Base-by-base conservation (phyloP, 2,113 vertebrate species). In the Calidris pugnax region DNA sequence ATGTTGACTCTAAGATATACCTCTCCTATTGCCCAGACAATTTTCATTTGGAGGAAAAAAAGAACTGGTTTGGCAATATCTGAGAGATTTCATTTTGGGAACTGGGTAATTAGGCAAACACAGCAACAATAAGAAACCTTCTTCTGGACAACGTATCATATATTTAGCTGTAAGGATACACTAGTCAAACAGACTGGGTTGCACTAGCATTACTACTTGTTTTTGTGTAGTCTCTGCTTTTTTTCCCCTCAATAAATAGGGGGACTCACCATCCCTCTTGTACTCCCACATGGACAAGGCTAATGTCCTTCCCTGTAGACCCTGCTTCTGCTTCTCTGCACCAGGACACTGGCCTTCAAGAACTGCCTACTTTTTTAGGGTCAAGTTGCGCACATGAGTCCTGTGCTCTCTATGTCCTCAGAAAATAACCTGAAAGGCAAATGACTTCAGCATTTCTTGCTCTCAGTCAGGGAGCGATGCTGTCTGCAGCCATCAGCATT, bases 251-350 rank as follows among this genome's bases (percentile, higher is more conserved):
- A 5, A 14, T 28, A 9, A 5, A 7, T 0, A 14, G 23, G 7
- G 33, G 28, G 26, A 26, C 3, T 3, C 33, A 13, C 5, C 6
- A 5, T 9, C 22, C 16, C 43, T 24, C 20, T 55, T 50, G 10
- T 32, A 26, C 13, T 59, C 14, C 15, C 43, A 18, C 0, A 0
- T 10, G 32, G 15, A 32, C 6, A 47, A 63, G 22, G 10, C 16
- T 5, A 4, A 45, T 1, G 2, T 55, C 45, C 35, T 50, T 45
- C 60, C 41, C 55, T 72, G 51, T 3, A 21, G 76, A 6, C 7
- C 27, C 41, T 30, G 33, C 35, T 71, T 43, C 81, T 73, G 24
- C 6, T 23, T 26, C 24, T 69, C 51, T 77, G 45, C 18, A 4
- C 48, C 47, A 41, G 27, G 45, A 39, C 51, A 18, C 0, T 6